These are phyloP conservation scores for Samia ricini DNA, from an alignment of 1,140 invertebrate species.

Conservation along the genomic window DNA sequence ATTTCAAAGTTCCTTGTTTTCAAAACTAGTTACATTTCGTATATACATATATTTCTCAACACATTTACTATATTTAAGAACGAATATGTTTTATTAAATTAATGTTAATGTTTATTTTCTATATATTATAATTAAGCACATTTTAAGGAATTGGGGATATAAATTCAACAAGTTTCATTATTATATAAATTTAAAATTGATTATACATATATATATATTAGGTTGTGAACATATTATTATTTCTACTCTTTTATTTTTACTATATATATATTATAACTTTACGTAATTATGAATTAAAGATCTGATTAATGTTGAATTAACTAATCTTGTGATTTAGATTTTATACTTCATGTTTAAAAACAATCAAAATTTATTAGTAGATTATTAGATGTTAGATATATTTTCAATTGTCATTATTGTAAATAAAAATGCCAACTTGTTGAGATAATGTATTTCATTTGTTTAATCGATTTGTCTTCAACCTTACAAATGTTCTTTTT, in stretches of 20 bases:
- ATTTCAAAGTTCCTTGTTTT: slow-evolving; percentile 59
- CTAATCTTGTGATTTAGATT: slow-evolving; percentile 77
- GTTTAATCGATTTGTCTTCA: slow-evolving; percentile 25
- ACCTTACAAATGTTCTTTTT: slow-evolving; percentile 19
- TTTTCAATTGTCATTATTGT: slow-evolving; percentile 77
- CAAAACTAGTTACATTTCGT: slow-evolving; percentile 15
- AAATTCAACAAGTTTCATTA: slow-evolving; percentile 44
- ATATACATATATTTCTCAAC: slow-evolving; percentile 46
- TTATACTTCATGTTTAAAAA: slow-evolving; percentile 77
- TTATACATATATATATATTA: slow-evolving; percentile 38
- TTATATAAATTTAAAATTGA: slow-evolving; percentile 15
- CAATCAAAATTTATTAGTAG: slow-evolving; percentile 75
- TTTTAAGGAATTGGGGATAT: slow-evolving; percentile 51
- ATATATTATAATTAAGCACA: slow-evolving; percentile 59
- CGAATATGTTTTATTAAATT: slow-evolving; percentile 47
- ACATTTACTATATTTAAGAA: slow-evolving; percentile 67
- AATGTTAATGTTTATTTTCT: slow-evolving; percentile 34
- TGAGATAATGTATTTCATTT: slow-evolving; percentile 66
- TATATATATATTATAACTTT: slow-evolving; percentile 5
- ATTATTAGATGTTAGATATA: slow-evolving; percentile 76
- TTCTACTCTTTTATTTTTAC: slow-evolving; percentile 21
- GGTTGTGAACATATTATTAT: slow-evolving; percentile 46
- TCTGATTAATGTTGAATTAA: slow-evolving; percentile 66
- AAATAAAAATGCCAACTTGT: slow-evolving; percentile 79
- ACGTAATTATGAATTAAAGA: slow-evolving; percentile 38